Percentiles rank a stretch among this genome's conserved stretches.
Conservation (phyloP, 2,797 vertebrate species). For the Columba guinea region DNA sequence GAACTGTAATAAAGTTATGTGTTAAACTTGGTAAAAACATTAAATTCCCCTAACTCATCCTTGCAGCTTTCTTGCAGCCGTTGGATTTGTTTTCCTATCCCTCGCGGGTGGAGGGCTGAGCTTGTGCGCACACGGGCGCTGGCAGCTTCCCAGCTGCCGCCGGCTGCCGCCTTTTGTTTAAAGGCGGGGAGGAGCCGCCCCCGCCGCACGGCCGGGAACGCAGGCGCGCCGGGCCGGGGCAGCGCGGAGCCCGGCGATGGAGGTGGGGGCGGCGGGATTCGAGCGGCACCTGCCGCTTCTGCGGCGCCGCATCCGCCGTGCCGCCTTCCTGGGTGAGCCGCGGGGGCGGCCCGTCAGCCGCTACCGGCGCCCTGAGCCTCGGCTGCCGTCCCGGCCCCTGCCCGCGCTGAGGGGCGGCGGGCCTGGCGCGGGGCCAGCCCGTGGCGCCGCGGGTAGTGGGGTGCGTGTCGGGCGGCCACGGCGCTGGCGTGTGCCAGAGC, state of each 20-base stretch:
- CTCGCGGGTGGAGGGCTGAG: accelerated
- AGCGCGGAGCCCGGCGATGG: background rate
- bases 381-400: too few relatives aligned
- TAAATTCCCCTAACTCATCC: background rate
- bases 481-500: accelerated
- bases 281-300: constrained; percentile 33
- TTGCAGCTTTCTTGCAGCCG: background rate
- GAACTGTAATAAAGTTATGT: accelerated
- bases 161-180: too few relatives aligned
- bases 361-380: background rate
- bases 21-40: background rate
- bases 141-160: too few relatives aligned
- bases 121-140: background rate
- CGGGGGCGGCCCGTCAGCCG: too few relatives aligned
- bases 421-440: background rate
- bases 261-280: constrained; percentile 56
- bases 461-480: accelerated
- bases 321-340: constrained; percentile 73
- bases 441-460: accelerated
- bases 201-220: background rate
- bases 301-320: constrained; percentile 24
- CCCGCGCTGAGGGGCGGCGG: too few relatives aligned
- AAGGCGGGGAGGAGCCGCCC: background rate
- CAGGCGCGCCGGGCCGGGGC: background rate
- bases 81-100: background rate